Conservation (phyloP, 1,140 invertebrate genomes). For the Drosophila bipectinata region DNA sequence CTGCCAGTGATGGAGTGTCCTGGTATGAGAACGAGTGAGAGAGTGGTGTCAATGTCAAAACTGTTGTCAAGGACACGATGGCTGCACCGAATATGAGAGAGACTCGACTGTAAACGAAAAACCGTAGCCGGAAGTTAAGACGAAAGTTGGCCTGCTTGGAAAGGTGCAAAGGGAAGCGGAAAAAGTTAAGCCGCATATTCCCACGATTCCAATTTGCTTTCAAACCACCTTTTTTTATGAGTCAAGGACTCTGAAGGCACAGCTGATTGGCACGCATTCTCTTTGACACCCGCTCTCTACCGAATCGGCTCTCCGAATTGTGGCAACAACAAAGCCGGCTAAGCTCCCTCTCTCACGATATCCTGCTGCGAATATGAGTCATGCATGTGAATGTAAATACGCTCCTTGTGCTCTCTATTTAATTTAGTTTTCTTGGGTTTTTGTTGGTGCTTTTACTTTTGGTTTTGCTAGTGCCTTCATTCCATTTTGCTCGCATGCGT, state of each 20-base stretch:
- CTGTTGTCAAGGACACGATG: slow-evolving; percentile 46
- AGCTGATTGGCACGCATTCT: slow-evolving; percentile 30
- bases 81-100: slow-evolving; percentile 8
- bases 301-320: background rate
- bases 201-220: slow-evolving; percentile 15
- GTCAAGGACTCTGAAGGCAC: slow-evolving; percentile 21
- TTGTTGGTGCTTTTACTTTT: slow-evolving; percentile 15
- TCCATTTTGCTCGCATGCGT: slow-evolving; percentile 59
- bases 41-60: slow-evolving; percentile 49
- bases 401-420: slow-evolving; percentile 41
- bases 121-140: slow-evolving; percentile 24
- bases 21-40: background rate
- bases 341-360: slow-evolving; percentile 1
- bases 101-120: slow-evolving; percentile 10
- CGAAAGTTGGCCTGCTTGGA: slow-evolving; percentile 14
- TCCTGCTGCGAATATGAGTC: slow-evolving; percentile 64
- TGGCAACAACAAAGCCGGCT: slow-evolving; percentile 37
- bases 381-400: slow-evolving; percentile 61
- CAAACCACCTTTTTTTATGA: slow-evolving; percentile 8
- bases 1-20: background rate
- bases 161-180: slow-evolving; percentile 22
- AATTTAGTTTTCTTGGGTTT: slow-evolving; percentile 25
- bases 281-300: background rate
- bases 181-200: slow-evolving; percentile 20
- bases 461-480: background rate